Base-by-base conservation (phyloP, 1,140 invertebrate species). In the Micrasema longulum region DNA sequence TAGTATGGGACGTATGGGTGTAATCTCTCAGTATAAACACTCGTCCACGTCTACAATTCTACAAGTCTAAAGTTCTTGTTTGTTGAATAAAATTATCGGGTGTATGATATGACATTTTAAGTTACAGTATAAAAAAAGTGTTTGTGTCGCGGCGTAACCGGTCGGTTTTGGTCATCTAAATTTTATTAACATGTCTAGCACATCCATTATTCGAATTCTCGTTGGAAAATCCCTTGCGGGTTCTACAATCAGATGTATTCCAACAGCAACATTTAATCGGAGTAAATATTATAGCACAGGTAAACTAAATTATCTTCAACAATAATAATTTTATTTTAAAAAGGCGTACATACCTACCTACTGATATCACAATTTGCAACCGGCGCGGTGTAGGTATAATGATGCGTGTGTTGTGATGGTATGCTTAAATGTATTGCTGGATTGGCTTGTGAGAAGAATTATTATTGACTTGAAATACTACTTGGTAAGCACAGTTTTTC, bases 231-330 rank as follows among this genome's bases (percentile, higher is more conserved):
- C 68, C 26, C 23, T 69, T 5, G 23, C 23, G 12, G 68, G 53
- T 38, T 60, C 43, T 5, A 35, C 57, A 2, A 63, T 35, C 11
- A 62, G 22, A 38, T 47, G 23, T 5, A 48, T 69, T 11, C 68
- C 68, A 9, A 43, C 68, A 9, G 55, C 68, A 9, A 31, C 50
- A 18, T 57, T 69, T 20, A 62, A 69, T 31, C 20, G 31, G 2
- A 26, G 20, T 0, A 69, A 69, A 50, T 69, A 50, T 14, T 69
- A 62, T 43, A 69, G 68, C 43, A 62, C 68, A 45, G 68, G 68
- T 69, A 62, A 47, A 65, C 14, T 23, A 43, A 23, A 63, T 1
- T 5, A 20, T 45, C 12, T 43, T 45, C 16, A 45, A n/a, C 18
- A 60, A 14, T 60, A 14, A 5, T 43, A 36, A n/a, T 35, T 9